Conservation (phyloP, 2,888 invertebrate genomes). For the Pilophorus perplexus region DNA sequence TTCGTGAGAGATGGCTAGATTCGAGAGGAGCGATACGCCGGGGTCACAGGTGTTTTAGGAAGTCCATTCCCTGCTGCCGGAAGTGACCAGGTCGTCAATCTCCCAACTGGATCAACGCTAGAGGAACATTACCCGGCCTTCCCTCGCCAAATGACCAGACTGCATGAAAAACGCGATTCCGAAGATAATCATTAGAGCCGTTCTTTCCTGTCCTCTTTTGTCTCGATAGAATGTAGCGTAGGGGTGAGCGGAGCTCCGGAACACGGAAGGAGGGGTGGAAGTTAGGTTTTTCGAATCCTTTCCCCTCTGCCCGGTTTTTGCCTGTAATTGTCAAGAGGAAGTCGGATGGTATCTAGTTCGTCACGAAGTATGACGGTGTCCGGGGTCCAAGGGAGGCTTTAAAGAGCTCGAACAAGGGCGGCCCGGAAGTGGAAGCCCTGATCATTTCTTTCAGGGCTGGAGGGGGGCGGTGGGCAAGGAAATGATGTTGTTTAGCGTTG, state of each 20-base stretch:
- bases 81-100: slow-evolving; percentile 31
- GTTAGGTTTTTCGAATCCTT: slow-evolving; percentile 11
- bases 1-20: not conserved
- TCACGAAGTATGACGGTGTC: slow-evolving; percentile 40
- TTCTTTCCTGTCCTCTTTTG: slow-evolving; percentile 7
- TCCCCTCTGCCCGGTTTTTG: not conserved
- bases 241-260: not conserved
- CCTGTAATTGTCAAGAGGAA: slow-evolving; percentile 32
- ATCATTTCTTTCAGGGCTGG: slow-evolving; percentile 18
- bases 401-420: slow-evolving; percentile 31
- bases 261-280: too few relatives aligned
- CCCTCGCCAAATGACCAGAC: slow-evolving; percentile 22
- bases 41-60: slow-evolving; percentile 21
- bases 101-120: slow-evolving; percentile 24
- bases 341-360: slow-evolving; percentile 39
- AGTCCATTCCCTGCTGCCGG: slow-evolving; percentile 14
- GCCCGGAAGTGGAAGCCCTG: slow-evolving; percentile 36
- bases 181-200: slow-evolving; percentile 24
- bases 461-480: slow-evolving; percentile 20
- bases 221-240: not conserved
- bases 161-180: slow-evolving; percentile 6
- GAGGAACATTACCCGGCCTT: slow-evolving; percentile 28
- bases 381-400: slow-evolving; percentile 12
- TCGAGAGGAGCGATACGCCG: not conserved
- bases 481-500: slow-evolving; percentile 39